phyloP scores from a whole-genome alignment of 1,140 invertebrate species.

The Vanessa tameamea region DNA sequence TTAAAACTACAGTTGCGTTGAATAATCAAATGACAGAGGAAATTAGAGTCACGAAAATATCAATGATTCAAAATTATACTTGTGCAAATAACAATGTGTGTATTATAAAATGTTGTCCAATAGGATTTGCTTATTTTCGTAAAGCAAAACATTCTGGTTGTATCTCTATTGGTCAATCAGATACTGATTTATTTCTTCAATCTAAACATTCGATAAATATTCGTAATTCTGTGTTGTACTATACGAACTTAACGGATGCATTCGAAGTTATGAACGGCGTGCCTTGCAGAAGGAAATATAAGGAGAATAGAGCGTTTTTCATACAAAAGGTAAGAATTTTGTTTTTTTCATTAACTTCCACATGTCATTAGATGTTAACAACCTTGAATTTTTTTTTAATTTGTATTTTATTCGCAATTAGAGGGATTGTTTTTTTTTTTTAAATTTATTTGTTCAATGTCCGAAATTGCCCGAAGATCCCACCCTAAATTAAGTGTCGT shows the following conservation, averaged over 20 bases:
- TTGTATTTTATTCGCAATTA: no score
- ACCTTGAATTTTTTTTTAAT: no score
- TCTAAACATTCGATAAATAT: constrained; percentile 28
- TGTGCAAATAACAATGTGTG: constrained; percentile 29
- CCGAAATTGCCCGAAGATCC: background rate
- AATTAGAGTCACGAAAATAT: constrained; percentile 3
- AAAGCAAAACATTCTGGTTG: constrained; percentile 2
- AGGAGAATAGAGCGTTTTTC: constrained; percentile 35
- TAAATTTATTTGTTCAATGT: background rate
- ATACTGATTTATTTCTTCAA: constrained; percentile 23
- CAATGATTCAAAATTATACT: background rate
- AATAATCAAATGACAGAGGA: background rate
- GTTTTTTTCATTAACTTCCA: background rate
- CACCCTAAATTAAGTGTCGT: background rate
- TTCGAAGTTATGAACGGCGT: constrained; percentile 38
- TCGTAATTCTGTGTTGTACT: background rate
- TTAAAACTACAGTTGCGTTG: background rate
- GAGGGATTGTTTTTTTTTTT: background rate
- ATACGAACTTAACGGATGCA: constrained; percentile 23
- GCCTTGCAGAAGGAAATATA: constrained; percentile 39
- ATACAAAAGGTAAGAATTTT: constrained; percentile 43
- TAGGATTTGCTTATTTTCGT: constrained; percentile 30
- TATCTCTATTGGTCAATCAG: background rate
- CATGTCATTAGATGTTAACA: no score
- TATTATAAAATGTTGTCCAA: constrained; percentile 53